Percentiles rank a stretch among this genome's conserved stretches.
phyloP scores from a whole-genome alignment of 2,888 invertebrate genomes.

The Lasiommata megera region DNA sequence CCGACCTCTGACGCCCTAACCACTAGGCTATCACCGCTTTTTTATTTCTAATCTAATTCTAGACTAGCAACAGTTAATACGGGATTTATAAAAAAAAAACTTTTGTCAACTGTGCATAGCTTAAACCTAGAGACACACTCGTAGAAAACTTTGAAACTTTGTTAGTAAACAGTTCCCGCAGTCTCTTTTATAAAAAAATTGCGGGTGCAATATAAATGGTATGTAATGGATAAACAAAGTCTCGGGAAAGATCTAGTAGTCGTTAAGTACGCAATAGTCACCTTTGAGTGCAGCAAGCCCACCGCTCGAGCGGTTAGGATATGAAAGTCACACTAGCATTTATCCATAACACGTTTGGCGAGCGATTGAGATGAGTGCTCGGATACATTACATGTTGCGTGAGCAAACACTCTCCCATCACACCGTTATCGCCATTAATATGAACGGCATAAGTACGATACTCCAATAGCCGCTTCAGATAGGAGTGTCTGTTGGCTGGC shows the following conservation, averaged over 20 bases:
- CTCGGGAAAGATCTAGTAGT: background rate
- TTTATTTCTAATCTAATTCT: too few species aligned
- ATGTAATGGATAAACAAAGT: background rate
- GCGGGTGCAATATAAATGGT: too few species aligned
- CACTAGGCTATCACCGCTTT: too few species aligned
- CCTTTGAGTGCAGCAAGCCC: conserved; percentile 20
- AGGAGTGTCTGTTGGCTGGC: conserved; percentile 49
- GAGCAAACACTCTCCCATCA: conserved; percentile 56
- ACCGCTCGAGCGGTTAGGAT: conserved; percentile 30
- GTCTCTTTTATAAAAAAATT: too few species aligned
- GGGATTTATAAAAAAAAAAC: too few species aligned
- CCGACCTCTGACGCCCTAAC: too few species aligned
- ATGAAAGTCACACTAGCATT: conserved; percentile 70
- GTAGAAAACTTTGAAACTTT: too few species aligned
- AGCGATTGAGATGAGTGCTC: conserved; percentile 70
- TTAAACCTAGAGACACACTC: too few species aligned
- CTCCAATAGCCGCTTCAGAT: conserved; percentile 29
- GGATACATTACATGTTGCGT: conserved; percentile 66
- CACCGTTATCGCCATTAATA: conserved; percentile 51
- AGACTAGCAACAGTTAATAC: too few species aligned
- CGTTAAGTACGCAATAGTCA: conserved; percentile 5
- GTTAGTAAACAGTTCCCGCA: too few species aligned
- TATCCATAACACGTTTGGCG: conserved; percentile 70
- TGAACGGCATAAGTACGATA: conserved; percentile 42
- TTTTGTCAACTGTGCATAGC: too few species aligned